phyloP scores from a whole-genome alignment of 1,140 invertebrate genomes.

The Pentalonia nigronervosa region DNA sequence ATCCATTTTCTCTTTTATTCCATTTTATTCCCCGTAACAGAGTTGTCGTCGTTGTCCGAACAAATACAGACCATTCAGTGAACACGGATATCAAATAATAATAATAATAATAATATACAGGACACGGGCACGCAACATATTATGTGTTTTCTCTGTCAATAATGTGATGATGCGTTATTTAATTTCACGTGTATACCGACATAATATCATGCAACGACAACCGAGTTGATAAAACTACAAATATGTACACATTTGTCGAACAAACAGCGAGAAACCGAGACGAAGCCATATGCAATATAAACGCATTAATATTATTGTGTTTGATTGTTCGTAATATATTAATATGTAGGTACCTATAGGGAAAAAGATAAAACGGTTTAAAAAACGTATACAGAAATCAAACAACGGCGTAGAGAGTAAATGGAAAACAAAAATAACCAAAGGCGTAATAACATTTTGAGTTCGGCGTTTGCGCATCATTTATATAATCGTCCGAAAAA shows the following conservation, averaged over 20 bases:
- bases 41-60: not conserved
- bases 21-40: not conserved
- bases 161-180: not conserved
- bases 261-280: not conserved
- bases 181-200: not conserved
- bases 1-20: not conserved
- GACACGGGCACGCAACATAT: not conserved
- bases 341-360: too few relatives aligned
- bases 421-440: not conserved
- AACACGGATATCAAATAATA: not conserved
- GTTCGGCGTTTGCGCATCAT: too few relatives aligned
- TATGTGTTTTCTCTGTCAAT: slow-evolving; percentile 15
- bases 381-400: not conserved
- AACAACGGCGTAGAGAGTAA: not conserved
- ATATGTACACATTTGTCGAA: not conserved
- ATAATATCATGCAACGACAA: not conserved
- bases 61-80: not conserved
- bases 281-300: not conserved
- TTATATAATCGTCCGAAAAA: too few relatives aligned
- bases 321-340: not conserved
- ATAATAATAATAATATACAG: not conserved
- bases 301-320: not conserved
- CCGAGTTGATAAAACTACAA: not conserved
- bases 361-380: not conserved
- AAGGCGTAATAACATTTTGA: not conserved